Conservation (phyloP, 2,113 vertebrate genomes). For the Colistium nudipinnis region DNA sequence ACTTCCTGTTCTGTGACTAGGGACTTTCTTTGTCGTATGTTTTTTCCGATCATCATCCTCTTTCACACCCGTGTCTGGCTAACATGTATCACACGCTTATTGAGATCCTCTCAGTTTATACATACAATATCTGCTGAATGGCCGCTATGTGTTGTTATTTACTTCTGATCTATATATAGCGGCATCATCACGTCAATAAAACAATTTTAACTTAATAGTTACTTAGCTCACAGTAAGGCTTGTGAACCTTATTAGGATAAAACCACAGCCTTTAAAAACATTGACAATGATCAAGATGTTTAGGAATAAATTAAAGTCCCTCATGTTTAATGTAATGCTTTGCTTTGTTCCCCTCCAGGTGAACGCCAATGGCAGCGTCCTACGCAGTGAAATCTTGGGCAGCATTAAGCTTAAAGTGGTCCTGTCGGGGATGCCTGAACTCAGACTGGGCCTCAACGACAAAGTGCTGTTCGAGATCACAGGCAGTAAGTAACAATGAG, state of each 20-base stretch:
- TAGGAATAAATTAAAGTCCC: not conserved
- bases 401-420: slow-evolving; percentile 90
- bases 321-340: not conserved
- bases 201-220: too few species aligned
- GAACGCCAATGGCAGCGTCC: slow-evolving; percentile 86
- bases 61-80: not conserved
- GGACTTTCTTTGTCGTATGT: not conserved
- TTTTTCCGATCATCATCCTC: not conserved
- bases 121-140: not conserved
- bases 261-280: too few species aligned
- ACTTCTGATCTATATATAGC: not conserved
- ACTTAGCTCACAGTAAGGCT: not conserved
- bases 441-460: slow-evolving; percentile 91
- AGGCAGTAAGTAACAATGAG: slow-evolving; percentile 84
- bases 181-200: not conserved
- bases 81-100: not conserved
- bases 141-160: not conserved
- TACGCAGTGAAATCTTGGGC: slow-evolving; percentile 91
- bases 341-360: slow-evolving; percentile 76
- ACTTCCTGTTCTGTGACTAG: slow-evolving; percentile 36
- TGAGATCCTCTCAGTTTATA: slow-evolving; percentile 2
- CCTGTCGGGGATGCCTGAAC: slow-evolving; percentile 93
- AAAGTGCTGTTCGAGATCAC: slow-evolving; percentile 93
- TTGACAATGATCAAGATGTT: too few species aligned
- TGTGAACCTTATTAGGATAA: too few species aligned